Percentiles rank a stretch among this genome's conserved stretches.
Conservation (phyloP, 2,113 vertebrate species). For the Antigone vipio region DNA sequence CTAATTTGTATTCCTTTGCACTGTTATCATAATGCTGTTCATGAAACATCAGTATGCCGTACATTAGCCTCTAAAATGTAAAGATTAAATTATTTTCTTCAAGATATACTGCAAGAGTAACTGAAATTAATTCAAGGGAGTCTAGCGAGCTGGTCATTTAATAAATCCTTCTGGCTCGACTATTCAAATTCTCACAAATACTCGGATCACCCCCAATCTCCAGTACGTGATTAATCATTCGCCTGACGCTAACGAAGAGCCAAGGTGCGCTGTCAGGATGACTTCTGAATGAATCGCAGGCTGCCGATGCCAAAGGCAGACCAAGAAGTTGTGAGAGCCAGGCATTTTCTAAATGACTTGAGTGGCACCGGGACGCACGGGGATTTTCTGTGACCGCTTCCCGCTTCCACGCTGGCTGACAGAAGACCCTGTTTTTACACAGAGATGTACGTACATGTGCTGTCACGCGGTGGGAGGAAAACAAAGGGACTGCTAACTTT, state of each 20-base stretch:
- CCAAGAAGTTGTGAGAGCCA: neutral
- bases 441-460: neutral
- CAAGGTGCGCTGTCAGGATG: neutral
- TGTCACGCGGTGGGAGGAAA: neutral
- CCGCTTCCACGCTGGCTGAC: neutral
- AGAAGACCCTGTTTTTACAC: too few relatives aligned
- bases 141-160: neutral
- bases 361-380: rapidly evolving
- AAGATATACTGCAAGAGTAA: rapidly evolving
- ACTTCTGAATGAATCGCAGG: rapidly evolving
- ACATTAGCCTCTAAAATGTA: neutral
- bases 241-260: neutral
- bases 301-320: neutral
- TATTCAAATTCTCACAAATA: neutral
- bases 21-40: too few relatives aligned
- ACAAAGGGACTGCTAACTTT: neutral
- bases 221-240: rapidly evolving
- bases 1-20: neutral
- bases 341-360: neutral
- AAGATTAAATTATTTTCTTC: neutral
- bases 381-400: neutral
- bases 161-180: neutral
- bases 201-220: rapidly evolving
- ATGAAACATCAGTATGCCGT: neutral
- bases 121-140: neutral